Evolutionary conservation across 1,140 invertebrate species (phyloP).

Genomic region (Stegodyphus mimosarum): DNA sequence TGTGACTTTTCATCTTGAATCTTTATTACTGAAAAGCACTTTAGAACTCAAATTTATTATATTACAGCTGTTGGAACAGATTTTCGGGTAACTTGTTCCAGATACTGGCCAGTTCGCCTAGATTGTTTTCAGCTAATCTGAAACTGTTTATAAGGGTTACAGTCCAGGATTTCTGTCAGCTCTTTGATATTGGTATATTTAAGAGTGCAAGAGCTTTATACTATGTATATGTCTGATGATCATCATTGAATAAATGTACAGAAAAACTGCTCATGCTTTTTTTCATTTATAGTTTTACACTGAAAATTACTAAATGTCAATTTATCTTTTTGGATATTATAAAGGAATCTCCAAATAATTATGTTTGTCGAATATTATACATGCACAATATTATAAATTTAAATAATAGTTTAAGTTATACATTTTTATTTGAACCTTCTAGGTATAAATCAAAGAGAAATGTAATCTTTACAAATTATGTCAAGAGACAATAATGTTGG

Average conservation of each 20-base stretch:
- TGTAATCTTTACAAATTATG: no score
- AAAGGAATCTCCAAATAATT: no score
- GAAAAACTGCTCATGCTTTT: conserved; percentile 31
- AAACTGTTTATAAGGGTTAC: conserved; percentile 35
- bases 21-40: conserved; percentile 57
- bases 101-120: conserved; percentile 38
- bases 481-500: no score
- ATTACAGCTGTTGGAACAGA: conserved; percentile 23
- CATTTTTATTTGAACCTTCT: no score
- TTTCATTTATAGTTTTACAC: background rate
- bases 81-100: background rate
- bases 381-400: no score
- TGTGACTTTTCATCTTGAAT: conserved; percentile 54
- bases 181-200: conserved; percentile 63
- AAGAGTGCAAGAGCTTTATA: conserved; percentile 64
- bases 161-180: conserved; percentile 56
- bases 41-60: conserved; percentile 45
- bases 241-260: conserved; percentile 63
- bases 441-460: no score
- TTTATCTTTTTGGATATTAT: no score
- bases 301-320: no score
- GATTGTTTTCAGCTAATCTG: conserved; percentile 52
- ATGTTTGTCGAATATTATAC: no score
- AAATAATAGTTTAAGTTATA: no score
- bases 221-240: conserved; percentile 63